Base-by-base conservation (phyloP, 2,797 vertebrate genomes). In the Microctenopoma stevenorrisi region DNA sequence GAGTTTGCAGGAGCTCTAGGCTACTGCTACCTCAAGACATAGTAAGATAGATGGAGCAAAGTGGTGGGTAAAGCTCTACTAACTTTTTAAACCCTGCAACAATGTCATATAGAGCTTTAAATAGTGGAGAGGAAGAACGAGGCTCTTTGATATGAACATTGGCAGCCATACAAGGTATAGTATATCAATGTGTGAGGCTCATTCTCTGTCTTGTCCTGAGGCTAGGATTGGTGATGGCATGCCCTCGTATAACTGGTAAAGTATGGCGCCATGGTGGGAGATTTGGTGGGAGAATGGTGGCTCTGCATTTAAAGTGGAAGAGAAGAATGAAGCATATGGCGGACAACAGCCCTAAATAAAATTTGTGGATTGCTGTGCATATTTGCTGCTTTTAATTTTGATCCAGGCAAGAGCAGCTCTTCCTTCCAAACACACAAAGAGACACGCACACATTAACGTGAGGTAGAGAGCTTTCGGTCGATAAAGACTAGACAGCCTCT, bases 371-470 rank as follows among this genome's bases (percentile, higher is more conserved):
- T 7, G 53, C 49, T 44, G 53, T 63, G 66, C 14, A 37, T 55
- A 43, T 80, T 65, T 72, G 48, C 72, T 28, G 13, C 65, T 62
- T 64, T 64, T 68, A 71, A 65, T 82, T 67, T 48, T 66, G 59
- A 78, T 84, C 66, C 58, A 64, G 79, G 5, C 54, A 1, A 73
- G 38, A 56, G 63, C 28, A 18, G 38, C 59, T 65, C 43, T 6
- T 44, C 15, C 57, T 16, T 53, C 7, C 18, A 38, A 40, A 56
- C 37, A 35, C 61, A 37, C 35, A 35, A 11, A 38, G 3, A 12
- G 13, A 55, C 56, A 47, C 40, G 44, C 52, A 57, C 40, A 61
- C 81, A 80, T 74, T 83, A 76, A 79, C 76, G 59, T 16, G 77
- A 68, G 68, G 66, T 72, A 12, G 56, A 77, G 63, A 54, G 59